A percentile compares a stretch with the other conserved stretches of the same genome.
These are phyloP conservation scores for Liopterus haemorrhoidalis DNA, from an alignment of 2,888 invertebrate species.

Conservation along the genomic window DNA sequence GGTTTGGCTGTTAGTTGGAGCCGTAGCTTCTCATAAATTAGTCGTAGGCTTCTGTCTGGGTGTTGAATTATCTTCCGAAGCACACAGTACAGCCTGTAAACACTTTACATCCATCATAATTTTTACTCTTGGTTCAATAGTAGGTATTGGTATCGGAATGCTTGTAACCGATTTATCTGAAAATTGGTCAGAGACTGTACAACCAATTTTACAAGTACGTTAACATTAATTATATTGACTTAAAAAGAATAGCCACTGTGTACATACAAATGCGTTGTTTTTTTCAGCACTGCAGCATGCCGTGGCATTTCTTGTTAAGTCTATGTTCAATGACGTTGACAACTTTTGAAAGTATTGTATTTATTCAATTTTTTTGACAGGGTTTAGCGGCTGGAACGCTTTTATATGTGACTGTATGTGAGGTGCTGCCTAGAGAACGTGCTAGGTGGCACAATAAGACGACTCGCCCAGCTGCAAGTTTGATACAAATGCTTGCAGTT, in stretches of 20 bases:
- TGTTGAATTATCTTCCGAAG: constrained; percentile 54
- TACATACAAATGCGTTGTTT: constrained; percentile 9
- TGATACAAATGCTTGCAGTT: constrained; percentile 58
- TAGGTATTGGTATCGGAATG: constrained; percentile 63
- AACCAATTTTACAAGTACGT: constrained; percentile 59
- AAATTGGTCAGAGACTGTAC: constrained; percentile 47
- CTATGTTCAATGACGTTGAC: constrained; percentile 16
- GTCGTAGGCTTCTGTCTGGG: constrained; percentile 79
- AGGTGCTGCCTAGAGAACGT: constrained; percentile 69
- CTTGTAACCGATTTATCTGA: constrained; percentile 51
- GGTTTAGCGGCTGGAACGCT: constrained; percentile 70
- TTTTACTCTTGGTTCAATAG: constrained; percentile 63
- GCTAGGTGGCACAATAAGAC: constrained; percentile 62
- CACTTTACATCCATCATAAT: constrained; percentile 56
- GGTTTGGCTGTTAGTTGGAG: constrained; percentile 62
- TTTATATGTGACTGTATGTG: constrained; percentile 70
- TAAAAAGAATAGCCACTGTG: too few species aligned
- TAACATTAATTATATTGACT: constrained; percentile 1
- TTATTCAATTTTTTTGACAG: constrained; percentile 45
- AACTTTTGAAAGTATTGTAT: constrained; percentile 6
- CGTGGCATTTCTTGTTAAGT: background rate
- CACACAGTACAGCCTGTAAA: constrained; percentile 40
- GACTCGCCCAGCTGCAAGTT: constrained; percentile 52
- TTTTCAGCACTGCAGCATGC: background rate
- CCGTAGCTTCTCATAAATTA: constrained; percentile 72